phyloP scores from a whole-genome alignment of 2,797 vertebrate species.

The Tapirus indicus region DNA sequence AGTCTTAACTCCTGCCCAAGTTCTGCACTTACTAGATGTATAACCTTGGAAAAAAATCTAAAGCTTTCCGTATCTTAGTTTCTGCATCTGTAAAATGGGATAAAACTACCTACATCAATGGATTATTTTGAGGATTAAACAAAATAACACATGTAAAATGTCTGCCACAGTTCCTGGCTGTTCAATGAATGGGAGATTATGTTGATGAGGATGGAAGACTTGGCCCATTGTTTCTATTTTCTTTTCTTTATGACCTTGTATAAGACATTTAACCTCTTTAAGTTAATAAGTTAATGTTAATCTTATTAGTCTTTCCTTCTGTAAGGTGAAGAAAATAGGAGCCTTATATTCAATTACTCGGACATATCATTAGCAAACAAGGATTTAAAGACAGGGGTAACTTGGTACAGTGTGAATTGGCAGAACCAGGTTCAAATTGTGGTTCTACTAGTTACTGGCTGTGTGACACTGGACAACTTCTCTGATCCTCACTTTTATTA shows the following conservation, averaged over 20 bases:
- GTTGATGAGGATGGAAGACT: not conserved
- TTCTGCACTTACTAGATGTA: not conserved
- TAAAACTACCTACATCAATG: not conserved
- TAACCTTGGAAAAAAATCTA: not conserved
- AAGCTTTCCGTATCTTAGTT: not conserved
- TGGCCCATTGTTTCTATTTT: not conserved
- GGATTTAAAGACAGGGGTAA: constrained; percentile 16
- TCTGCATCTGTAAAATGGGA: not conserved
- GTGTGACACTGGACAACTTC: not conserved
- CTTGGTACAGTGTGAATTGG: constrained; percentile 14
- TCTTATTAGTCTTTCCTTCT: constrained; percentile 36
- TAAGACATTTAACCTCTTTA: not conserved
- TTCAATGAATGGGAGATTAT: not conserved
- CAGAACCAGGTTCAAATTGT: not conserved
- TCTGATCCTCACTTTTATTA: not conserved
- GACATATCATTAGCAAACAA: not conserved
- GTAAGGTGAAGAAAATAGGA: not conserved
- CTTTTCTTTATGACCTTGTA: not conserved
- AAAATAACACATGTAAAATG: not conserved
- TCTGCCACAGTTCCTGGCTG: not conserved
- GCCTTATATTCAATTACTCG: constrained; percentile 3
- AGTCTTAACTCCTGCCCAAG: not conserved
- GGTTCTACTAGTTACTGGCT: not conserved
- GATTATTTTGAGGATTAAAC: not conserved
- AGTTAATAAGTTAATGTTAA: not conserved